phyloP scores from a whole-genome alignment of 2,888 invertebrate genomes.

The Galeopsomyia nigrocyanea region DNA sequence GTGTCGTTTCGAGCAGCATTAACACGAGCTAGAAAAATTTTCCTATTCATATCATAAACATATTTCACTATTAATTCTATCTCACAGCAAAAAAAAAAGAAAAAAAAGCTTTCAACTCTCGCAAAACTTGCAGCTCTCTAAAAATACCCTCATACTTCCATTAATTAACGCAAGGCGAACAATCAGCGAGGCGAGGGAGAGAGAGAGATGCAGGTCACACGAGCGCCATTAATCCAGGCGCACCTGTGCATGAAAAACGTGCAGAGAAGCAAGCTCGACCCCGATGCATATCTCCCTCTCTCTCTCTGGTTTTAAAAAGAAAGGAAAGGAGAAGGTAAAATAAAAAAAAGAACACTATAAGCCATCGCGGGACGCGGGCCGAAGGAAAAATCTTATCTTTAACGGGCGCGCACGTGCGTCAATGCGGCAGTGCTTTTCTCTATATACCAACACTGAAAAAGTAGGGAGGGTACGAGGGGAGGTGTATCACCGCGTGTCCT shows the following conservation, averaged over 20 bases:
- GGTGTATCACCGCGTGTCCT: constrained; percentile 20
- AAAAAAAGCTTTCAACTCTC: too few relatives aligned
- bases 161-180: constrained; percentile 15
- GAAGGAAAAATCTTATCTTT: background rate
- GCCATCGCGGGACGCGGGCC: background rate
- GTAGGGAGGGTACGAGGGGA: too few relatives aligned
- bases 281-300: constrained; percentile 23
- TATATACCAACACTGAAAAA: background rate
- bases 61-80: too few relatives aligned
- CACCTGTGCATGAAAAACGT: constrained; percentile 11
- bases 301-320: background rate
- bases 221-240: constrained; percentile 20
- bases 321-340: background rate
- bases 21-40: too few relatives aligned
- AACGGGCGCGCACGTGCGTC: constrained; percentile 30
- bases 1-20: too few relatives aligned
- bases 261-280: background rate
- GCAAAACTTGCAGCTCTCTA: background rate
- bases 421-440: constrained; percentile 38
- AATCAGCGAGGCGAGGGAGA: too few relatives aligned
- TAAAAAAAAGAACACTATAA: background rate
- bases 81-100: too few relatives aligned
- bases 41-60: too few relatives aligned
- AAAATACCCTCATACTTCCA: background rate
- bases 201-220: constrained; percentile 3